These are phyloP conservation scores for Sarcoramphus papa DNA, from an alignment of 2,797 vertebrate genomes.

Conservation along the genomic window DNA sequence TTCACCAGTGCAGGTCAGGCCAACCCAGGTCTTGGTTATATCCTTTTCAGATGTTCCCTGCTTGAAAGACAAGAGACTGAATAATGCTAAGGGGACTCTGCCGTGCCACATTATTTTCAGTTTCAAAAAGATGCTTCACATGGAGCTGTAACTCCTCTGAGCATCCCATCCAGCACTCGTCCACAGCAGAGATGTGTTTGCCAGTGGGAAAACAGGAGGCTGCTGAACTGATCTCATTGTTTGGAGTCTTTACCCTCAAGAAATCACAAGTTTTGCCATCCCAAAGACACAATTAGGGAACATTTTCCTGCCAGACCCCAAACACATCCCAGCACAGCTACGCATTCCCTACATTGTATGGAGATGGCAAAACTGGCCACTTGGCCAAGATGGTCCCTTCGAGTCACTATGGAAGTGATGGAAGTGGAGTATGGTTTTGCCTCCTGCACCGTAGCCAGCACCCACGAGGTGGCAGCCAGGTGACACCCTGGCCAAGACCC, in stretches of 20 bases:
- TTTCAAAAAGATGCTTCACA: neutral
- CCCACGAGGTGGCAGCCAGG: slow-evolving; percentile 59
- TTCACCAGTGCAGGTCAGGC: neutral
- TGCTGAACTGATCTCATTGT: rapidly evolving
- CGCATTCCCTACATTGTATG: rapidly evolving
- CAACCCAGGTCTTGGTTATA: neutral
- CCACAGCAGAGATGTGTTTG: neutral
- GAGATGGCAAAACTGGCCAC: neutral
- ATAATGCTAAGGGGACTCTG: neutral
- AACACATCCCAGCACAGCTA: neutral
- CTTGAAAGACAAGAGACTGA: neutral
- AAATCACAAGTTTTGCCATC: neutral
- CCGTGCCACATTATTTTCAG: neutral
- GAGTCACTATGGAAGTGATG: rapidly evolving
- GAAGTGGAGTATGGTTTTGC: neutral
- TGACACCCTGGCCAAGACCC: neutral
- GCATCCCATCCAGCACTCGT: neutral
- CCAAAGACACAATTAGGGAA: neutral
- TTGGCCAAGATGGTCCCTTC: neutral
- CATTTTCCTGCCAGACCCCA: neutral
- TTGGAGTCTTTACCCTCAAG: neutral
- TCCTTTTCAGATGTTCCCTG: neutral
- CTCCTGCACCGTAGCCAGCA: neutral
- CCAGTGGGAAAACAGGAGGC: neutral
- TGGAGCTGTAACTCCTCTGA: neutral